These are phyloP conservation scores for Pelodiscus sinensis DNA, from an alignment of 2,113 vertebrate species.

Conservation along the genomic window DNA sequence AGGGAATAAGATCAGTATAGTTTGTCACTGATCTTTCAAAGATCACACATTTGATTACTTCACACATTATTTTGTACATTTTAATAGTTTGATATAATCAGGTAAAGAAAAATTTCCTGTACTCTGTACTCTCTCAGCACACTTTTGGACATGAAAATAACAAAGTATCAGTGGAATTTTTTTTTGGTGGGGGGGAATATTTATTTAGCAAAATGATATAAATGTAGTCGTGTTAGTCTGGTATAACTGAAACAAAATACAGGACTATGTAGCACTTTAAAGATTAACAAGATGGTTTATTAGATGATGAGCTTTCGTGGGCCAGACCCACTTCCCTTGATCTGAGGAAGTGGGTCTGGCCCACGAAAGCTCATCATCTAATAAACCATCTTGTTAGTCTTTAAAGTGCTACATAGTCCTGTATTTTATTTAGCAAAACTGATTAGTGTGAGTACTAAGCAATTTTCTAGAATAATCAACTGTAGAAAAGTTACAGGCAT, in stretches of 20 bases:
- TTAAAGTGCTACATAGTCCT: too few relatives aligned
- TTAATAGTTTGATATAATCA: neutral
- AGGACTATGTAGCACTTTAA: too few relatives aligned
- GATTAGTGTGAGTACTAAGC: conserved; percentile 4
- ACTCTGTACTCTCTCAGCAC: neutral
- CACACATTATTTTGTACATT: neutral
- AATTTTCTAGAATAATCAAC: neutral
- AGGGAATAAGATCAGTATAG: neutral
- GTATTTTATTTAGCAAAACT: neutral
- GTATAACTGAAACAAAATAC: too few relatives aligned
- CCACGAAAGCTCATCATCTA: too few relatives aligned
- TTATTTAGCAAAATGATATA: neutral
- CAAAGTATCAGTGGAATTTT: neutral
- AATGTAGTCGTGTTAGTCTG: too few relatives aligned
- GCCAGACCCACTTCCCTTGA: too few relatives aligned
- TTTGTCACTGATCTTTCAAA: neutral
- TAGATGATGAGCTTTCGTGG: too few relatives aligned
- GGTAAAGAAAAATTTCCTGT: neutral
- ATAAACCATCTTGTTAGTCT: too few relatives aligned
- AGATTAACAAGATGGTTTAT: too few relatives aligned
- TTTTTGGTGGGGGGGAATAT: neutral
- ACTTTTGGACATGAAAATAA: neutral
- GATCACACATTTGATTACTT: neutral
- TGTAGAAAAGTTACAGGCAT: neutral
- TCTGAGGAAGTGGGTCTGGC: too few relatives aligned